phyloP scores from a whole-genome alignment of 1,140 invertebrate genomes.

The Drosophila prosaltans region DNA sequence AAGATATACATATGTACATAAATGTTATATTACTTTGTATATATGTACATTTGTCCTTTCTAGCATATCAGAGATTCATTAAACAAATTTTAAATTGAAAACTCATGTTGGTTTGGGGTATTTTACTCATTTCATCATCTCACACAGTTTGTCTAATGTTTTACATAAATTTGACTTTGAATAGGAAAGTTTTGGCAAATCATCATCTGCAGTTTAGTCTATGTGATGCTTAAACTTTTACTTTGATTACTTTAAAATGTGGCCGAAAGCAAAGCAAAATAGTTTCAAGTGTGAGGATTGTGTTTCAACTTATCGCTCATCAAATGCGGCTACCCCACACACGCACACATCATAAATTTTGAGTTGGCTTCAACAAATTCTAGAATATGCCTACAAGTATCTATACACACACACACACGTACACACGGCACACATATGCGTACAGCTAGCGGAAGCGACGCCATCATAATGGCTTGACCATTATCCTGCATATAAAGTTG shows the following conservation, averaged over 20 bases:
- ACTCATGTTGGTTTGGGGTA: conserved; percentile 55
- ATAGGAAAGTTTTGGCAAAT: conserved; percentile 64
- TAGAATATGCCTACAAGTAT: conserved; percentile 5
- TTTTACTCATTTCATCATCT: background rate
- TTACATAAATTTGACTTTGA: conserved; percentile 78
- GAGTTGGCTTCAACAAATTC: conserved; percentile 26
- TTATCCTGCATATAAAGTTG: conserved; percentile 81
- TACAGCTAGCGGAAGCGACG: conserved; percentile 35
- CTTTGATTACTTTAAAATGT: conserved; percentile 69
- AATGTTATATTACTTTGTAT: too few relatives aligned
- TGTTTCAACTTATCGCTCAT: conserved; percentile 18
- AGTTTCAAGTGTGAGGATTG: conserved; percentile 50
- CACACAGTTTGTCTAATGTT: conserved; percentile 34
- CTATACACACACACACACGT: conserved; percentile 18
- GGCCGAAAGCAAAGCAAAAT: conserved; percentile 48
- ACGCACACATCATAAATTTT: conserved; percentile 50
- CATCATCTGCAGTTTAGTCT: conserved; percentile 49
- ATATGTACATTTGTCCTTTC: background rate
- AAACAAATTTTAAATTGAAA: conserved; percentile 76
- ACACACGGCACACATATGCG: conserved; percentile 17
- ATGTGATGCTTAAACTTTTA: conserved; percentile 44
- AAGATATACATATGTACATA: background rate
- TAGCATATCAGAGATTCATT: conserved; percentile 57
- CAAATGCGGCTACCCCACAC: conserved; percentile 12
- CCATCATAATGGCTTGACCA: conserved; percentile 71